phyloP scores from a whole-genome alignment of 2,888 invertebrate species.

The Hipparchia semele region DNA sequence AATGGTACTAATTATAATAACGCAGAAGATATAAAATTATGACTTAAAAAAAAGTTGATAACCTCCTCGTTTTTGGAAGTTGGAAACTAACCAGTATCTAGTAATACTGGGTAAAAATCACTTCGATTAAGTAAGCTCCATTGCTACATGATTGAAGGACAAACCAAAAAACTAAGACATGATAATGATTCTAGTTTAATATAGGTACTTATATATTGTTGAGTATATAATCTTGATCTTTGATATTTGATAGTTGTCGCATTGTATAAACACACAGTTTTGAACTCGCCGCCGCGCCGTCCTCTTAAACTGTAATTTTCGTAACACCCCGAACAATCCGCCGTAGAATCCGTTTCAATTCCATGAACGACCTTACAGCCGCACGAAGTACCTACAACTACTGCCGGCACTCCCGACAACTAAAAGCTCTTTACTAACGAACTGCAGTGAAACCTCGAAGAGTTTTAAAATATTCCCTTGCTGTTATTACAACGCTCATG shows the following conservation, averaged over 20 bases:
- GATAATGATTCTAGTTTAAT: too few species aligned
- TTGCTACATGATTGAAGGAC: too few species aligned
- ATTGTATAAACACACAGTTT: background rate
- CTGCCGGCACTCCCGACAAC: constrained; percentile 30
- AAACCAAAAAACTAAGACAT: too few species aligned
- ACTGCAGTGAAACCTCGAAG: constrained; percentile 22
- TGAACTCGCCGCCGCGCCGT: constrained; percentile 18
- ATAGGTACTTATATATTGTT: too few species aligned
- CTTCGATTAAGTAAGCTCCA: too few species aligned
- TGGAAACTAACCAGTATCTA: too few species aligned
- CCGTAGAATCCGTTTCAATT: constrained; percentile 40
- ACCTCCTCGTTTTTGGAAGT: too few species aligned
- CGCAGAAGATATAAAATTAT: too few species aligned
- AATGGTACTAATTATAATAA: too few species aligned
- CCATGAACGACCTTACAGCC: constrained; percentile 37
- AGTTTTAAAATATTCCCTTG: constrained; percentile 15
- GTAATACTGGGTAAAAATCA: too few species aligned
- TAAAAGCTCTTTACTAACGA: constrained; percentile 36
- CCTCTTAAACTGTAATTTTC: constrained; percentile 31
- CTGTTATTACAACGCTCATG: background rate
- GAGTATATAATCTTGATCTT: background rate
- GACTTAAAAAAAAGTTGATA: too few species aligned
- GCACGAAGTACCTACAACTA: constrained; percentile 27
- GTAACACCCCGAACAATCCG: constrained; percentile 37
- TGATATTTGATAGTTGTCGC: background rate